phyloP scores from a whole-genome alignment of 2,797 vertebrate species.

The Sandelia bainsii region DNA sequence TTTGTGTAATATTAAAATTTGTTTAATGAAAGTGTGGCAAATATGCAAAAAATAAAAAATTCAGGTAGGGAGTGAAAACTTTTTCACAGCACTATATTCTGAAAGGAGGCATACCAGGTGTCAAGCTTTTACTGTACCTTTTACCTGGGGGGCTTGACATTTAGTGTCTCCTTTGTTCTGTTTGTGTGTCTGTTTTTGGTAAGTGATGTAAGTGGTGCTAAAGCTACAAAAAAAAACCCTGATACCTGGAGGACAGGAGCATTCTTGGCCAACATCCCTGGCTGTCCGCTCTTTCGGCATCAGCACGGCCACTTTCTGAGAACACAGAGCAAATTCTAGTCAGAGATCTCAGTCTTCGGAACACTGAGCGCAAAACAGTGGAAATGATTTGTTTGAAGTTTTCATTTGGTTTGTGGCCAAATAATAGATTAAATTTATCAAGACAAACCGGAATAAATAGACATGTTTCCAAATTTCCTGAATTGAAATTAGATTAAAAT shows the following conservation, averaged over 20 bases:
- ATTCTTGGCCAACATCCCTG: constrained; percentile 89
- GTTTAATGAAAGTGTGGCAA: too few species aligned
- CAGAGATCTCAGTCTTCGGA: too few species aligned
- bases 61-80: too few species aligned
- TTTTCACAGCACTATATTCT: too few species aligned
- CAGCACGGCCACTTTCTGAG: constrained; percentile 88
- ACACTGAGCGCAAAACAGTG: neutral
- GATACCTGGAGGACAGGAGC: constrained; percentile 93
- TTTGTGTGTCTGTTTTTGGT: constrained; percentile 7
- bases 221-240: constrained; percentile 24
- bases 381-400: neutral
- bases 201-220: neutral
- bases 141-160: neutral
- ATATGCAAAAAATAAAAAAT: too few species aligned
- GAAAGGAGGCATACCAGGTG: constrained; percentile 16
- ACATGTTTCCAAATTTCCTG: neutral
- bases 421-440: neutral
- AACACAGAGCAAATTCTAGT: constrained; percentile 32
- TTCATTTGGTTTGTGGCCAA: neutral
- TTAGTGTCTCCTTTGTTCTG: constrained; percentile 11
- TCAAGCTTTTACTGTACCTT: neutral
- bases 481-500: constrained; percentile 15
- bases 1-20: too few species aligned
- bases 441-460: neutral
- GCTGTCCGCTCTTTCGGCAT: constrained; percentile 84